A percentile compares a stretch with the other conserved stretches of the same genome.
phyloP scores from a whole-genome alignment of 92 coral and sea anemone species.

The Paramuricea clavata region DNA sequence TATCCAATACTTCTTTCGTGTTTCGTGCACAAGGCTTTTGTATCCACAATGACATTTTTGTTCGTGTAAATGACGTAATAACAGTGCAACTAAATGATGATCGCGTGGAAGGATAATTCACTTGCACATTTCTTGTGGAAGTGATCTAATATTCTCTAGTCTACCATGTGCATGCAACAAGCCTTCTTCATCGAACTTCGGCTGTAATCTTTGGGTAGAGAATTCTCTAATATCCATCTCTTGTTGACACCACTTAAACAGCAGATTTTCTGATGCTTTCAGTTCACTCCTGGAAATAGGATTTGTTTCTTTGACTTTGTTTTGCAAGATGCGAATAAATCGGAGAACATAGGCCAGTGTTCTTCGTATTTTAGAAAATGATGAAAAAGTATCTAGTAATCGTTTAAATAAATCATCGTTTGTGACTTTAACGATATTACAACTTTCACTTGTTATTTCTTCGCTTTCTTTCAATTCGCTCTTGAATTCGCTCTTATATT shows the following conservation, averaged over 20 bases:
- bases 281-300: conserved; percentile 50
- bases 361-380: conserved; percentile 51
- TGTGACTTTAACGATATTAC: not conserved
- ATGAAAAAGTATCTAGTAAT: not conserved
- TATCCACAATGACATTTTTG: conserved; percentile 49
- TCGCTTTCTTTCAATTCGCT: not conserved
- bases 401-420: not conserved
- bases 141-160: conserved; percentile 12
- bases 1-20: conserved; percentile 70
- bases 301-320: not conserved
- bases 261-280: conserved; percentile 54
- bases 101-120: conserved; percentile 56
- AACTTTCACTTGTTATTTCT: not conserved
- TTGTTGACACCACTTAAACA: conserved; percentile 73
- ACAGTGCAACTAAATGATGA: conserved; percentile 32
- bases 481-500: not conserved
- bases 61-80: conserved; percentile 34
- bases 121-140: conserved; percentile 53
- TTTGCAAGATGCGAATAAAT: conserved; percentile 32
- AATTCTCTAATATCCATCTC: not conserved
- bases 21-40: conserved; percentile 69
- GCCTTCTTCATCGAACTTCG: not conserved
- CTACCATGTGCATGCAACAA: conserved; percentile 2
- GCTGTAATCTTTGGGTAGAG: not conserved
- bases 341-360: conserved; percentile 62